A percentile compares a stretch with the other conserved stretches of the same genome.
Conservation (phyloP, 2,113 vertebrate species). For the Atherinomorus stipes region DNA sequence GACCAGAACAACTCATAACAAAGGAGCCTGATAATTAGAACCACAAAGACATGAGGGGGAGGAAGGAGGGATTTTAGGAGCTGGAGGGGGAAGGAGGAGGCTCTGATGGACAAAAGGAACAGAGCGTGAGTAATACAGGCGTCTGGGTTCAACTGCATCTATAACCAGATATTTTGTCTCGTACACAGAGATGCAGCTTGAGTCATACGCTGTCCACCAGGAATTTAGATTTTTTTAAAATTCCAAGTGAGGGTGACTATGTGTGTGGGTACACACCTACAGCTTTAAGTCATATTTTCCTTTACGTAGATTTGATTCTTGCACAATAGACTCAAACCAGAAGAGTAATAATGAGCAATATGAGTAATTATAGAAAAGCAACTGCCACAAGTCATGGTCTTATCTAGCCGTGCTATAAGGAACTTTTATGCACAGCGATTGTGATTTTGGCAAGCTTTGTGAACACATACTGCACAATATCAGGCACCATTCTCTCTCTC, state of each 20-base stretch:
- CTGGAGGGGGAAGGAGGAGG: background rate
- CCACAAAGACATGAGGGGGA: slow-evolving; percentile 60
- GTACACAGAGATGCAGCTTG: slow-evolving; percentile 37
- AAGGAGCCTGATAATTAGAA: slow-evolving; percentile 75
- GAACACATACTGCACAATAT: background rate
- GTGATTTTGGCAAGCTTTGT: background rate
- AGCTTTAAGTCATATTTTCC: background rate
- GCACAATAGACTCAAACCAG: no score
- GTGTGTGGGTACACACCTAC: slow-evolving; percentile 1
- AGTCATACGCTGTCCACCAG: slow-evolving; percentile 13
- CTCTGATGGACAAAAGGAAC: slow-evolving; percentile 62
- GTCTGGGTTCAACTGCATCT: slow-evolving; percentile 64
- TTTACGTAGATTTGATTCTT: slow-evolving; percentile 11
- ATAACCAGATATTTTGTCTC: slow-evolving; percentile 60
- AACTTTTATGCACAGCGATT: slow-evolving; percentile 2
- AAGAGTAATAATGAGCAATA: no score
- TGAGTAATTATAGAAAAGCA: background rate
- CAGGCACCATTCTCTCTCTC: background rate
- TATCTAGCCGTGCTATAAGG: background rate
- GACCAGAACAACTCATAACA: slow-evolving; percentile 62
- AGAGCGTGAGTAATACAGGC: slow-evolving; percentile 68
- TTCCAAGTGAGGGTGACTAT: background rate
- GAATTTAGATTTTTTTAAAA: background rate
- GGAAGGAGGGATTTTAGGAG: slow-evolving; percentile 29
- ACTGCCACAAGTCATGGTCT: background rate